Evolutionary conservation across 2,113 vertebrate species (phyloP), one percentile per base, ranked within the genome.

Genomic region (Hydropotes inermis): DNA sequence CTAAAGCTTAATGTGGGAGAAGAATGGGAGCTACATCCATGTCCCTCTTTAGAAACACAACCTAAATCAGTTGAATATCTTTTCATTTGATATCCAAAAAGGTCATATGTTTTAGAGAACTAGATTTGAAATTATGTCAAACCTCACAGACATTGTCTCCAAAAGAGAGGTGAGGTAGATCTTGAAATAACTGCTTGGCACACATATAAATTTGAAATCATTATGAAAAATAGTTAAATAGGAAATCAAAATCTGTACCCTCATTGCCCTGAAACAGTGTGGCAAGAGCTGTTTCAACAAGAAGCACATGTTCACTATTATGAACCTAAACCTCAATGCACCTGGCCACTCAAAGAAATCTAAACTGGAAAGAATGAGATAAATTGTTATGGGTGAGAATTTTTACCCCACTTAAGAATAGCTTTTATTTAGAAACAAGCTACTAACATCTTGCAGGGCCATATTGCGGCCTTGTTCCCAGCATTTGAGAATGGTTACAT

Each of bases 261-360:
- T 70, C 88, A 10, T 82, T 97, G 82, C 64, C 90, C 85, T 0
- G 2, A 93, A 89, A 88, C 58, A 85, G 27, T 47, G 86, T 6
- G 74, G 85, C 82, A 54, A 97, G 50, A n/a, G 84, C 81, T 61
- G 60, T 86, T 95, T 95, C 87, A 85, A 87, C 82, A 76, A 54
- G 92, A 25, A 78, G n/a, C 14, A 30, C 58, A 45, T 25, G 36
- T 84, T 98, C 83, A 79, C 30, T 15, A 39, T 96, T 91, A 55
- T 43, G 89, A 47, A 58, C 14, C 21, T 60, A 74, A 27, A 92
- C 52, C 23, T 90, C 19, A 27, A 1, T 39, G 76, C 45, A 87
- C 88, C 79, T 89, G 84, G 58, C 16, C 55, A 83, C 60, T 89
- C 60, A 92, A 43, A 87, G 78, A 58, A 92, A 50, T 81, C 67